These are phyloP conservation scores for Phlogophora meticulosa DNA, from an alignment of 2,888 invertebrate genomes.

Conservation along the genomic window DNA sequence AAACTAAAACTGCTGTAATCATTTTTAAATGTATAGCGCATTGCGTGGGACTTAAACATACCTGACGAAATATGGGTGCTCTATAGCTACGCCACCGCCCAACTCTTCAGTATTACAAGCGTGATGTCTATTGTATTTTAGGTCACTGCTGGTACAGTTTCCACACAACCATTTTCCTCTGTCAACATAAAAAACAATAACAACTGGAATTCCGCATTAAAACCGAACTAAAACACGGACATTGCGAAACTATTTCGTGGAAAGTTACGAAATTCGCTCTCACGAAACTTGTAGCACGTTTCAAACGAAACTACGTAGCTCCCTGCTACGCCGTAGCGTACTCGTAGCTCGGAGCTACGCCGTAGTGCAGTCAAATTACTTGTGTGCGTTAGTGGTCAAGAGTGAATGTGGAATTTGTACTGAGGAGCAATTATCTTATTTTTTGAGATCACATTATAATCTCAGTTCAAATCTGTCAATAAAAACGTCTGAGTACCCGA, in stretches of 20 bases:
- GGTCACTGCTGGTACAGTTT: no score
- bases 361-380: neutral
- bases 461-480: no score
- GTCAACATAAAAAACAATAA: constrained; percentile 14
- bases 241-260: constrained; percentile 31
- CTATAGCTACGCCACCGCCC: no score
- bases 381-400: constrained; percentile 13
- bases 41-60: no score
- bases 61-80: no score
- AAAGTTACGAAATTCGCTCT: constrained; percentile 41
- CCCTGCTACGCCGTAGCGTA: constrained; percentile 32
- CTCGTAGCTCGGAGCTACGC: constrained; percentile 36
- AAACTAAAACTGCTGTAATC: no score
- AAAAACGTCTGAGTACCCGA: no score
- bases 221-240: constrained; percentile 36
- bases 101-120: no score
- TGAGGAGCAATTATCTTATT: neutral
- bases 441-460: no score
- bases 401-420: neutral
- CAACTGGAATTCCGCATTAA: constrained; percentile 22
- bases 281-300: constrained; percentile 37
- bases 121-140: no score
- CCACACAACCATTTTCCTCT: neutral
- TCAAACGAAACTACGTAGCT: constrained; percentile 37
- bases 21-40: no score